phyloP scores from a whole-genome alignment of 2,113 vertebrate species.

The Nanorana parkeri region DNA sequence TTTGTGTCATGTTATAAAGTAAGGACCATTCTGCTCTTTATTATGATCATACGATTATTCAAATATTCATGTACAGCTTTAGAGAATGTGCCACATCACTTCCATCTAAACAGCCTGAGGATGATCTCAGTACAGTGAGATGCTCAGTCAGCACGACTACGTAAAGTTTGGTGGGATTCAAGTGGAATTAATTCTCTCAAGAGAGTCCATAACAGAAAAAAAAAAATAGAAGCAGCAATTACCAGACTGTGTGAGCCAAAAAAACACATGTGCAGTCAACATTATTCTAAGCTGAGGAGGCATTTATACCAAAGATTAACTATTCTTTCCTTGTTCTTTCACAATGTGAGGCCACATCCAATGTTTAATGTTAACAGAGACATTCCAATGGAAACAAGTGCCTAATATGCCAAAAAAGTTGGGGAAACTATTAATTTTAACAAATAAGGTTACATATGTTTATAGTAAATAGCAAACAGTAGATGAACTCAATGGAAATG shows the following conservation, averaged over 20 bases:
- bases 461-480: too few relatives aligned
- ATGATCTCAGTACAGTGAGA: conserved; percentile 34
- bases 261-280: neutral
- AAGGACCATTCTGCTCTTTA: neutral
- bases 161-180: neutral
- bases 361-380: neutral
- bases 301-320: neutral
- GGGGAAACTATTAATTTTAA: too few relatives aligned
- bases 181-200: conserved; percentile 25
- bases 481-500: too few relatives aligned
- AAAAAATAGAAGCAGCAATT: conserved; percentile 1
- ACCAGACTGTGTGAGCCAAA: neutral
- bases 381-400: too few relatives aligned
- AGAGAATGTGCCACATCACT: neutral
- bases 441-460: too few relatives aligned
- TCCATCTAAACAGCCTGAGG: conserved; percentile 1
- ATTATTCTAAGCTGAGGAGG: neutral
- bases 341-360: neutral
- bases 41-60: conserved; percentile 9
- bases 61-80: conserved; percentile 11
- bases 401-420: too few relatives aligned
- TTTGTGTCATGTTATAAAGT: neutral
- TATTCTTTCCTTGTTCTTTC: neutral
- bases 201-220: neutral
- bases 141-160: conserved; percentile 5